Percentiles rank a stretch among this genome's conserved stretches.
These are phyloP conservation scores for Eptatretus burgeri DNA, from an alignment of 2,113 vertebrate species.

Conservation along the genomic window DNA sequence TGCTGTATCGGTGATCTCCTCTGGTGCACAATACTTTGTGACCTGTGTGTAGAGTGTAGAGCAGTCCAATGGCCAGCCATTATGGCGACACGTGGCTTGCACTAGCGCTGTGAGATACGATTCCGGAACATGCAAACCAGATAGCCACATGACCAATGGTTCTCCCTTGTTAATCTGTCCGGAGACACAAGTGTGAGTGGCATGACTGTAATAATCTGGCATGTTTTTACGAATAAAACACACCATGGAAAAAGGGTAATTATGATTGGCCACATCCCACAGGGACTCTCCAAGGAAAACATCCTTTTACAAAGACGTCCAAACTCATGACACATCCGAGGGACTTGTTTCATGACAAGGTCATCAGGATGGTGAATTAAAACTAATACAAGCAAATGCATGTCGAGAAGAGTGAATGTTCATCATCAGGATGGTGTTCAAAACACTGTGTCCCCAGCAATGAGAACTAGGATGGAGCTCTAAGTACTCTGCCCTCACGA, in stretches of 20 bases:
- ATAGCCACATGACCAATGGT: slow-evolving; percentile 63
- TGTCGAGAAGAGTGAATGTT: too few species aligned
- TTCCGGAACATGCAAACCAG: slow-evolving; percentile 57
- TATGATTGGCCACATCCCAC: too few species aligned
- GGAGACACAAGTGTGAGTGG: not conserved
- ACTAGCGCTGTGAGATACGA: slow-evolving; percentile 69
- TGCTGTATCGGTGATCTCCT: slow-evolving; percentile 27
- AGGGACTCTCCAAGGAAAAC: too few species aligned
- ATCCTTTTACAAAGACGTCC: too few species aligned
- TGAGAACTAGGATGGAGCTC: not conserved
- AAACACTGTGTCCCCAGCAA: too few species aligned
- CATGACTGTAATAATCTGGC: not conserved
- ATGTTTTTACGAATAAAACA: too few species aligned
- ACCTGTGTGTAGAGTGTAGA: slow-evolving; percentile 74
- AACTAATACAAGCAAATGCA: too few species aligned
- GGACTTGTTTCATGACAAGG: too few species aligned
- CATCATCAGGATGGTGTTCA: too few species aligned
- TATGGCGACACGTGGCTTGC: slow-evolving; percentile 55
- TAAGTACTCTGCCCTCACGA: not conserved
- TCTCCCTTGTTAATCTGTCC: slow-evolving; percentile 30
- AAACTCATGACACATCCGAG: too few species aligned
- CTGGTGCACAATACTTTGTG: slow-evolving; percentile 28
- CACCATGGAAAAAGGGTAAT: too few species aligned
- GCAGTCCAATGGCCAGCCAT: slow-evolving; percentile 59
- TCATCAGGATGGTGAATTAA: too few species aligned